These are phyloP conservation scores for Oreochromis mossambicus DNA, from an alignment of 2,797 vertebrate species.

Conservation along the genomic window DNA sequence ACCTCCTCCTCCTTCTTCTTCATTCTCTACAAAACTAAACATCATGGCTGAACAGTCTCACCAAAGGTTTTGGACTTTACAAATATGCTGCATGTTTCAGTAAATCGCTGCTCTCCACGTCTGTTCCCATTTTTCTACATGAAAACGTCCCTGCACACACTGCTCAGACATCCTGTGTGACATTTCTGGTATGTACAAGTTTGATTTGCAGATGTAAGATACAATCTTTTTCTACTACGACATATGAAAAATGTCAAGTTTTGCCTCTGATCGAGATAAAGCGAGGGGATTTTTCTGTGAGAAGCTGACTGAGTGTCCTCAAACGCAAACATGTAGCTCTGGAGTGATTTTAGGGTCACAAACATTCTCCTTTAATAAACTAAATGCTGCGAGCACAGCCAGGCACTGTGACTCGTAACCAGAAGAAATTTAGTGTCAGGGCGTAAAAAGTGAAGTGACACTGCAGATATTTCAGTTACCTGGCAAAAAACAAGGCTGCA, in stretches of 20 bases:
- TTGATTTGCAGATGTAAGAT: not conserved
- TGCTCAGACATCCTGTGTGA: not conserved
- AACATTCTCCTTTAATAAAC: conserved; percentile 1
- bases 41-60: not conserved
- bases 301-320: not conserved
- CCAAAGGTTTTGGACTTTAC: not conserved
- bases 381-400: not conserved
- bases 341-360: not conserved
- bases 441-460: not conserved
- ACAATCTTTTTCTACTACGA: not conserved
- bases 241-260: not conserved
- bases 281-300: not conserved
- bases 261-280: not conserved
- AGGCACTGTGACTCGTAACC: not conserved
- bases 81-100: not conserved
- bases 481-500: not conserved
- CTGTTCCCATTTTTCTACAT: not conserved
- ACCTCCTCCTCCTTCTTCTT: not conserved
- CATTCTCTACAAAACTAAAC: not conserved
- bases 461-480: not conserved
- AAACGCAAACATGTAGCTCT: not conserved
- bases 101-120: not conserved
- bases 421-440: not conserved
- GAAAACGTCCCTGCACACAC: not conserved
- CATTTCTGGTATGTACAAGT: not conserved